These are phyloP conservation scores for Xanthia togata DNA, from an alignment of 2,888 invertebrate species.

Conservation along the genomic window DNA sequence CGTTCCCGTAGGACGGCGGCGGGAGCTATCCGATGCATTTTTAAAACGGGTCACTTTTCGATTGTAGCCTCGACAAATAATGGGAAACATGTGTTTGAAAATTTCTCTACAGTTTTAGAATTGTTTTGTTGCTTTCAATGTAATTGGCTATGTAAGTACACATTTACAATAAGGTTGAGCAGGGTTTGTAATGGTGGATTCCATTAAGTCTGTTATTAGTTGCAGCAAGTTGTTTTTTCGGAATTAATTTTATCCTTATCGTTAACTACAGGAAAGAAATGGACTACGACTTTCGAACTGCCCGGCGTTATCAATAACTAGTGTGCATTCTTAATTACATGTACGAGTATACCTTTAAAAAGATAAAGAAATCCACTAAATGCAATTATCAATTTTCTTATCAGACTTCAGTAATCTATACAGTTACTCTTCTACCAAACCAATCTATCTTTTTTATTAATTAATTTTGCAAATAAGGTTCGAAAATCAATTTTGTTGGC, in stretches of 20 bases:
- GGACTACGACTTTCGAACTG: neutral
- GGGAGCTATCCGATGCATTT: constrained; percentile 78
- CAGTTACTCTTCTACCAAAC: constrained; percentile 19
- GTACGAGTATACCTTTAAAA: neutral
- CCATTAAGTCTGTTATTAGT: neutral
- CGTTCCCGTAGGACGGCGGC: constrained; percentile 69
- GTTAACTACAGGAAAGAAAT: constrained; percentile 7
- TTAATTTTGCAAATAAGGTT: constrained; percentile 38
- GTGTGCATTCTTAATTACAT: constrained; percentile 24
- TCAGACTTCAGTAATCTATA: constrained; percentile 6
- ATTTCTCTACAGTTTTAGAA: constrained; percentile 39
- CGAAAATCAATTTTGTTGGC: constrained; percentile 24
- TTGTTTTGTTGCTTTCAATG: constrained; percentile 17
- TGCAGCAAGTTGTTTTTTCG: neutral
- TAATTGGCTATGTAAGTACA: constrained; percentile 36
- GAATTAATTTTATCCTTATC: neutral
- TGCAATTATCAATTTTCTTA: constrained; percentile 19
- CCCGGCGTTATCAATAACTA: constrained; percentile 3
- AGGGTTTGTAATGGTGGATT: neutral
- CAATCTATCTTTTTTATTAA: constrained; percentile 40
- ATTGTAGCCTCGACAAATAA: constrained; percentile 62
- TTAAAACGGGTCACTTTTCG: constrained; percentile 77
- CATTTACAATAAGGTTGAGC: constrained; percentile 13
- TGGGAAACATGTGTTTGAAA: constrained; percentile 47
- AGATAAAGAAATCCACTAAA: constrained; percentile 32